Base-by-base conservation (phyloP, 2,113 vertebrate genomes). In the Anas platyrhynchos region DNA sequence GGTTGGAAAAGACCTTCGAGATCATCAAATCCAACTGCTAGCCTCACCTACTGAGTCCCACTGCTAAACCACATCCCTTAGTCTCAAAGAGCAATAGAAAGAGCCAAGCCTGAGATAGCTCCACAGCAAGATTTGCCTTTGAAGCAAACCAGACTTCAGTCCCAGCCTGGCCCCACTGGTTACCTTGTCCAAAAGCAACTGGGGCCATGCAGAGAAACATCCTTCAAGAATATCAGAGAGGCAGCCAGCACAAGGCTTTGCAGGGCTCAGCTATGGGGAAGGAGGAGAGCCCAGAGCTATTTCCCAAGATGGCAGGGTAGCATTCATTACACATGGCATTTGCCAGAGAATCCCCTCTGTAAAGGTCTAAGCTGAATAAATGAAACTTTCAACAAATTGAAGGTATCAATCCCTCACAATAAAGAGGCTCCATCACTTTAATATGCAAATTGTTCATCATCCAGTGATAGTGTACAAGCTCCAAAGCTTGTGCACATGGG, bases 241-340 rank as follows among this genome's bases (percentile, higher is more conserved):
- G n/a, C 59, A 69, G 48, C 63, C 86, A 73, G 54, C 20, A 76
- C 8, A 44, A 59, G 32, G 3, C 6, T 29, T 46, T 34, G 27
- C 38, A 83, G 25, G 22, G 58, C 38, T 73, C 76, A 83, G n/a
- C 38, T 13, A 2, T 10, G n/a, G 11, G 43, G 63, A 75, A 48
- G 10, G 17, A 65, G 27, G 58, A 80, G n/a, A 76, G 6, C 3
- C 10, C 0, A 7, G 6, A n/a, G 6, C 1, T 72, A 17, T 21
- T 44, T 1, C 0, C 31, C 43, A 36, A 20, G 36, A 18, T 13
- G 4, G 14, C 23, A 85, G 75, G 13, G 56, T 5, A 7, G 13
- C 0, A 0, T n/a, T 72, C 13, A 4, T 71, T 84, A 36, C 7
- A 38, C 1, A 4, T 1, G 3, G 41, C 56, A 59, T 75, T 50